phyloP scores from a whole-genome alignment of 2,797 vertebrate species.

The Perodicticus potto region DNA sequence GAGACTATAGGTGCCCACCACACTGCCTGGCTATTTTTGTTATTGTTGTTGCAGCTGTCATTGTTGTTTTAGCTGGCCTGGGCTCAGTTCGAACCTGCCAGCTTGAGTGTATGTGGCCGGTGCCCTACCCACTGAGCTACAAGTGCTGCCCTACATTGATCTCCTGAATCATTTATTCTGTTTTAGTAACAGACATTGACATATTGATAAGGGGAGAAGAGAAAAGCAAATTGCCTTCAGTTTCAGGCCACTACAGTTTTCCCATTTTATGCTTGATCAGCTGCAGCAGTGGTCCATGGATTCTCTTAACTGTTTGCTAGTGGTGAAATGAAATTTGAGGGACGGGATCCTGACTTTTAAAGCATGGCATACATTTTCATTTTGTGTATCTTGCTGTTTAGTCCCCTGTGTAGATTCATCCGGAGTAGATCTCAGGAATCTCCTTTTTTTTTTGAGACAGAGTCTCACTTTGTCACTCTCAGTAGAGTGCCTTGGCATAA shows the following conservation, averaged over 20 bases:
- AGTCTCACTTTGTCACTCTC: too few species aligned
- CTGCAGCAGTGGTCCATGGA: not conserved
- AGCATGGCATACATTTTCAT: not conserved
- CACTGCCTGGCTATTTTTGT: too few species aligned
- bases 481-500: too few species aligned
- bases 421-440: not conserved
- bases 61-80: too few species aligned
- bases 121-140: too few species aligned
- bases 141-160: not conserved
- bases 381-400: not conserved
- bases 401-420: not conserved
- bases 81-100: too few species aligned
- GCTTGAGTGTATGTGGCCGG: too few species aligned
- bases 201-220: not conserved
- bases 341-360: not conserved
- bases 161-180: not conserved
- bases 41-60: too few species aligned
- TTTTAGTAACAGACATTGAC: not conserved
- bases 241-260: not conserved
- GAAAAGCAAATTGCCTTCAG: not conserved
- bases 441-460: not conserved
- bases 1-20: too few species aligned
- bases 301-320: not conserved
- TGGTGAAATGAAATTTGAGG: not conserved
- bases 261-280: not conserved